phyloP scores from a whole-genome alignment of 35 echinoderm and acorn worm species.

The Antedon bifida region DNA sequence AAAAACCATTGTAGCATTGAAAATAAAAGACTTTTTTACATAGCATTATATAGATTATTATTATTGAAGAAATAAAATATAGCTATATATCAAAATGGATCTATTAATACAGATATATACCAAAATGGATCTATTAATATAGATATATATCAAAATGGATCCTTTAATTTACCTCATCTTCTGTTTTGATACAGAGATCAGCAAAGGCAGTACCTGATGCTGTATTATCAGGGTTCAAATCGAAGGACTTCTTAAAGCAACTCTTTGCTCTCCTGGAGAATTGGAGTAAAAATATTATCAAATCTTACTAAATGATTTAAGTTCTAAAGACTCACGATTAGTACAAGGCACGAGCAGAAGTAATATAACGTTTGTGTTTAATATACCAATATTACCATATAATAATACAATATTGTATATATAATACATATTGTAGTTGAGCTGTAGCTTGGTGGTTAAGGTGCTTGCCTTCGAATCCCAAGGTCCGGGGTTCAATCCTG shows the following conservation, averaged over 20 bases:
- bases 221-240: slow-evolving; percentile 61
- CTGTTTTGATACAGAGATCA: slow-evolving; percentile 42
- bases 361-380: no score
- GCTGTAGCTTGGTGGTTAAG: no score
- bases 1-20: neutral
- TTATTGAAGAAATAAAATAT: neutral
- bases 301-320: neutral
- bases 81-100: neutral
- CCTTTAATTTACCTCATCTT: slow-evolving; percentile 70
- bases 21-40: neutral
- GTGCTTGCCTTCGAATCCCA: no score
- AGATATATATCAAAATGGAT: no score
- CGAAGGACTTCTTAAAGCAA: slow-evolving; percentile 66
- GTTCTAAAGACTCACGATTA: no score
- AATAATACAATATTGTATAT: no score
- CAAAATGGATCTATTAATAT: neutral
- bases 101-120: neutral
- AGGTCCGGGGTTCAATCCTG: no score
- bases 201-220: slow-evolving; percentile 58
- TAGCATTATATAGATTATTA: neutral
- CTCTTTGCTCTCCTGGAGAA: slow-evolving; percentile 56
- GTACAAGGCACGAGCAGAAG: no score
- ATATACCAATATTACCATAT: no score
- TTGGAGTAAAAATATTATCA: neutral
- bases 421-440: no score